Evolutionary conservation across 1,140 invertebrate genomes (phyloP).

Genomic region (Musca domestica): DNA sequence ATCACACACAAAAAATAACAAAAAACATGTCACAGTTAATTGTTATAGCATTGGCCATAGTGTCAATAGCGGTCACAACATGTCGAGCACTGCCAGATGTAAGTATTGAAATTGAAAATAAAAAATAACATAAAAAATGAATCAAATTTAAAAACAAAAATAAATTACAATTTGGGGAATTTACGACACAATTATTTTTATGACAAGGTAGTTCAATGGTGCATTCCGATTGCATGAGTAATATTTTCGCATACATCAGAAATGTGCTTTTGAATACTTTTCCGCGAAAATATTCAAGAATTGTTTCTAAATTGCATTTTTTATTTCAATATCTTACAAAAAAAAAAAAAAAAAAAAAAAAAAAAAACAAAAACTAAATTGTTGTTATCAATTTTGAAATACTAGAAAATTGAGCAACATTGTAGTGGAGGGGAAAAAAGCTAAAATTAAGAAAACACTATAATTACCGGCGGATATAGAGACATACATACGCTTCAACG

Average conservation of each 20-base stretch:
- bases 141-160: neutral
- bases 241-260: neutral
- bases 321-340: too few relatives aligned
- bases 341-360: neutral
- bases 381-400: neutral
- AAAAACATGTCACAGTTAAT: constrained; percentile 40
- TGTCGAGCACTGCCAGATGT: constrained; percentile 51
- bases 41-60: constrained; percentile 24
- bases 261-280: neutral
- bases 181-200: too few relatives aligned
- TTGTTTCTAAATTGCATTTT: too few relatives aligned
- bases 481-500: too few relatives aligned
- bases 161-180: neutral
- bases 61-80: constrained; percentile 33
- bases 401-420: neutral
- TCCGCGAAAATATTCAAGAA: too few relatives aligned
- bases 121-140: too few relatives aligned
- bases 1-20: constrained; percentile 17
- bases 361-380: neutral
- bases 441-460: neutral
- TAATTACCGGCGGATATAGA: constrained; percentile 8
- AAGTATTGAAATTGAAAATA: constrained; percentile 32
- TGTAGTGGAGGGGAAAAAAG: neutral
- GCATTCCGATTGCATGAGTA: neutral
- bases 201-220: too few relatives aligned